Percentiles rank a stretch among this genome's conserved stretches.
phyloP scores from a whole-genome alignment of 2,113 vertebrate genomes.

The Oreochromis niloticus region DNA sequence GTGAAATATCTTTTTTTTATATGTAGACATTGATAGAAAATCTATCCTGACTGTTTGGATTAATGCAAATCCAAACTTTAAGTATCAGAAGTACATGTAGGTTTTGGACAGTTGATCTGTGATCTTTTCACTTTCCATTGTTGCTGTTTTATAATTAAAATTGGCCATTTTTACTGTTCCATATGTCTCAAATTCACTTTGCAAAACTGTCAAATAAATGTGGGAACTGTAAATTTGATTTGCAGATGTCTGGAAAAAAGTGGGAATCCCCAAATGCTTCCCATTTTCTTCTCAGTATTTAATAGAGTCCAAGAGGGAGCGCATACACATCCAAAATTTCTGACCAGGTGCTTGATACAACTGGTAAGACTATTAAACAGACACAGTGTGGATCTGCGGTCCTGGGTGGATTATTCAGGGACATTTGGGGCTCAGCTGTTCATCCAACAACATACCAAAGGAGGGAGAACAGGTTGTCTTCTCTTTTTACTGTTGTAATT shows the following conservation, averaged over 20 bases:
- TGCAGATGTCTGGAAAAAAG: slow-evolving; percentile 40
- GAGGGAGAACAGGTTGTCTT: slow-evolving; percentile 42
- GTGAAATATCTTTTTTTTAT: background rate
- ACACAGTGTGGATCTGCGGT: slow-evolving; percentile 10
- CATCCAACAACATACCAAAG: slow-evolving; percentile 20
- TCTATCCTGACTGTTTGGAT: background rate
- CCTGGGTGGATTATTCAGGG: slow-evolving; percentile 39
- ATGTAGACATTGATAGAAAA: background rate
- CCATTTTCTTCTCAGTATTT: slow-evolving; percentile 40
- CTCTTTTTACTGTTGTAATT: slow-evolving; percentile 4
- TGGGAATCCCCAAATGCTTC: slow-evolving; percentile 38
- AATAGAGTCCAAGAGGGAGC: slow-evolving; percentile 26
- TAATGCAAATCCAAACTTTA: background rate
- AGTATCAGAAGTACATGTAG: background rate
- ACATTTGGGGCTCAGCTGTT: slow-evolving; percentile 45
- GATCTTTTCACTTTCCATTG: background rate
- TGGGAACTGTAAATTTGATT: background rate
- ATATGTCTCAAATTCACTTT: background rate
- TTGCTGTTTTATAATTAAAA: background rate
- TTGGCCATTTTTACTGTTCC: background rate
- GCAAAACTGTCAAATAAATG: background rate
- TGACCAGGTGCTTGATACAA: slow-evolving; percentile 55
- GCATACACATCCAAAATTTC: slow-evolving; percentile 16
- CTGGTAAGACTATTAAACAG: slow-evolving; percentile 43
- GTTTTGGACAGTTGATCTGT: background rate